These are phyloP conservation scores for Volucella zonaria DNA, from an alignment of 2,888 invertebrate genomes.

Conservation along the genomic window DNA sequence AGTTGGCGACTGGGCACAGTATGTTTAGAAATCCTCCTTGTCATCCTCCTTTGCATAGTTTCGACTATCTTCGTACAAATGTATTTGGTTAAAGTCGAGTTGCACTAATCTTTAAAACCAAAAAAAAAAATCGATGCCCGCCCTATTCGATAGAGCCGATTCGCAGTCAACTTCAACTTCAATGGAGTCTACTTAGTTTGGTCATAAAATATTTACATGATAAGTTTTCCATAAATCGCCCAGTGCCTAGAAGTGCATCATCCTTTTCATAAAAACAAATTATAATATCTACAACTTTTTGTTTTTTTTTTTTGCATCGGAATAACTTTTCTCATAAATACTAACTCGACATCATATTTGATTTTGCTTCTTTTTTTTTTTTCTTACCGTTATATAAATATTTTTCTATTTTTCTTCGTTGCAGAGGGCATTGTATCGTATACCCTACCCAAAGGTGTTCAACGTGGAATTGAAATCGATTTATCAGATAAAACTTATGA, in stretches of 20 bases:
- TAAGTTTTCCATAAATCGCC: too few relatives aligned
- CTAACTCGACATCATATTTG: background rate
- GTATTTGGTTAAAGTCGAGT: too few relatives aligned
- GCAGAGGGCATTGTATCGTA: slow-evolving; percentile 91
- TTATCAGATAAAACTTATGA: slow-evolving; percentile 91
- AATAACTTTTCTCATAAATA: slow-evolving; percentile 1
- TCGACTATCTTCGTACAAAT: too few relatives aligned
- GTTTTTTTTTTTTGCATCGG: background rate
- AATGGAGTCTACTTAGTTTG: background rate
- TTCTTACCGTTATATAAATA: slow-evolving; percentile 12
- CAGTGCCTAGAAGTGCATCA: slow-evolving; percentile 25
- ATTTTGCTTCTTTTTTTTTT: background rate
- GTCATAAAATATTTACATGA: slow-evolving; percentile 9
- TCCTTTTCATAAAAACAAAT: slow-evolving; percentile 53
- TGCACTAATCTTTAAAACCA: too few relatives aligned
- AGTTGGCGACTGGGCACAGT: too few relatives aligned
- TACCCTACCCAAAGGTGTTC: slow-evolving; percentile 89
- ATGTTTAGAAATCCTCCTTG: too few relatives aligned
- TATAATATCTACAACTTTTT: slow-evolving; percentile 44
- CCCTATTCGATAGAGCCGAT: too few relatives aligned
- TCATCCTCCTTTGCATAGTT: too few relatives aligned
- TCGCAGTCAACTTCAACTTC: too few relatives aligned
- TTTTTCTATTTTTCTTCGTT: slow-evolving; percentile 74
- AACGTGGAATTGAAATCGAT: slow-evolving; percentile 88
- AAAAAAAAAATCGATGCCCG: too few relatives aligned